Evolutionary conservation across 2,113 vertebrate genomes (phyloP), one percentile per base, ranked within the genome.

Genomic region (Sitta europaea): DNA sequence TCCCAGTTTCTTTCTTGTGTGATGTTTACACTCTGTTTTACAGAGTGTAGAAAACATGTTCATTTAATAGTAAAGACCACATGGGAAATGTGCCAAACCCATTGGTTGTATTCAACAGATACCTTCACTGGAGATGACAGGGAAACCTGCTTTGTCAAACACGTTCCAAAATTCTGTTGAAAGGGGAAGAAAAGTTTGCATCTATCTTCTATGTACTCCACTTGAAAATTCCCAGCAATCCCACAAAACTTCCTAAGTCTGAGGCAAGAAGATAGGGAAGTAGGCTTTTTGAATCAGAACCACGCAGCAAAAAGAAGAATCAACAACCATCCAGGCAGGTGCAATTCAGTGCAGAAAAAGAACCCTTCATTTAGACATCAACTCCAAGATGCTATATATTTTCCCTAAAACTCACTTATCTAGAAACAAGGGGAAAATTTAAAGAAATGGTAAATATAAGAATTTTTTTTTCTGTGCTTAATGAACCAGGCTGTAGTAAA

Each of bases 311-410:
- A 0, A 5, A 42, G n/a, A 74, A 82, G 54, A 86, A 53, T 13
- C 19, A 68, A 61, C 23, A 47, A 42, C 36, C 0, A 0, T 47
- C 31, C 58, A 54, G 47, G 20, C 17, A 36, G 1, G 0, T 2
- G 3, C 33, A 66, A 31, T 35, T 66, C 42, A 82, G 35, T 0
- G 1, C 3, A n/a, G 61, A 72, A 54, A 67, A 61, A 57, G 21
- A 16, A 29, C 4, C 6, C 9, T 76, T 66, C 7, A 23, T 66
- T 83, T 58, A 70, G 78, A 25, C 18, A 12, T 47, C 24, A 50
- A 6, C 10, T 81, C 48, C 70, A 71, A 81, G 42, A 61, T 73
- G 11, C 50, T 72, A 23, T 57, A 12, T 18, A 47, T 54, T 73
- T 42, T 55, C 27, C 31, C 8, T 62, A 42, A 83, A 93, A 68